Conservation (phyloP, 2,888 invertebrate species). For the Cecidostiba fungosa region DNA sequence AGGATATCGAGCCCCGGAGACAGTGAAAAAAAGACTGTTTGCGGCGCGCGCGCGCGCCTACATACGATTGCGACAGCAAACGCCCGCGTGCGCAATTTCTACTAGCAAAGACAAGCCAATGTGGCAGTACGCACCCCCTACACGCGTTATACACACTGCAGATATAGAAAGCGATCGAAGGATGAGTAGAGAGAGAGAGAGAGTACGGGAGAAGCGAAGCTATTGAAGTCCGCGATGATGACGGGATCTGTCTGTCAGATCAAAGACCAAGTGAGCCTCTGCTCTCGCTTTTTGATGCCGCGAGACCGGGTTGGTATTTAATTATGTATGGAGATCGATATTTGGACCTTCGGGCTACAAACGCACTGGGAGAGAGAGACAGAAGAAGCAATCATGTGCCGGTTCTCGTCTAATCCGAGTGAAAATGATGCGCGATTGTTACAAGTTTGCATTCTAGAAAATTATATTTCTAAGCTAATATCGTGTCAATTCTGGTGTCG, state of each 20-base stretch:
- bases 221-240: conserved; percentile 76
- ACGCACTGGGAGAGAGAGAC: neutral
- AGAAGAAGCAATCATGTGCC: neutral
- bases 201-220: conserved; percentile 31
- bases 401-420: too few relatives aligned
- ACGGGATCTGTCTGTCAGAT: conserved; percentile 79
- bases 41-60: neutral
- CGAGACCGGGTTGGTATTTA: conserved; percentile 77
- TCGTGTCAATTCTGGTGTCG: too few relatives aligned
- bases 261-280: conserved; percentile 67
- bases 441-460: too few relatives aligned
- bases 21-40: conserved; percentile 12
- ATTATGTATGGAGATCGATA: conserved; percentile 80
- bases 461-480: too few relatives aligned
- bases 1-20: neutral
- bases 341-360: conserved; percentile 75
- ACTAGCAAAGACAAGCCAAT: conserved; percentile 25
- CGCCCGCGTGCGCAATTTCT: conserved; percentile 29
- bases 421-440: too few relatives aligned
- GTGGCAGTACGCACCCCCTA: conserved; percentile 7
- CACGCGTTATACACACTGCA: neutral
- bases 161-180: neutral
- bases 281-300: conserved; percentile 75
- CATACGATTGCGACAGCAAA: neutral
- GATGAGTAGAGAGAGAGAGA: conserved; percentile 6